Conservation (phyloP, 2,113 vertebrate species). For the Rattus rattus region DNA sequence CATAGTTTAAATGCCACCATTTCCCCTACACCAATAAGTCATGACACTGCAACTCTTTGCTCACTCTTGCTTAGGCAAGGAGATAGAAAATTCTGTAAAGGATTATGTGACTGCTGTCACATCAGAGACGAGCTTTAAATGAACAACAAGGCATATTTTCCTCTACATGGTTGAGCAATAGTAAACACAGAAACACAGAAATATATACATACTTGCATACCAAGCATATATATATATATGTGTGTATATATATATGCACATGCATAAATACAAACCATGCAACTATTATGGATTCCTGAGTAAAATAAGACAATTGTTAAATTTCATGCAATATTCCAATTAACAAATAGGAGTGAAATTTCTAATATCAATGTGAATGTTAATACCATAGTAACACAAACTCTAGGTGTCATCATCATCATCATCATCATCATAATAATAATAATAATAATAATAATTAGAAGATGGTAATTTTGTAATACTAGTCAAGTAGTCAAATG, state of each 20-base stretch:
- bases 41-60: not conserved
- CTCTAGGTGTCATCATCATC: not conserved
- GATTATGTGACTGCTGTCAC: not conserved
- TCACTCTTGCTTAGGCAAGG: not conserved
- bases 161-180: not conserved
- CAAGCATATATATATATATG: not conserved
- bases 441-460: not conserved
- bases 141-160: not conserved
- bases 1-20: not conserved
- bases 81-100: not conserved
- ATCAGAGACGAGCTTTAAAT: not conserved
- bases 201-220: not conserved
- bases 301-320: not conserved
- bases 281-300: not conserved
- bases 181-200: not conserved
- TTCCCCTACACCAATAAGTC: not conserved
- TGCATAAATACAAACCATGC: not conserved
- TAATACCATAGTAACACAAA: not conserved
- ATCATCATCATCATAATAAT: not conserved
- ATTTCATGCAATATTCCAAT: not conserved
- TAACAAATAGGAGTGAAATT: not conserved
- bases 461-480: not conserved
- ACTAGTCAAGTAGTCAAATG: not conserved
- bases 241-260: not conserved
- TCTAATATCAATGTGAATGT: not conserved